Conservation (phyloP, 2,113 vertebrate species). For the Neofelis nebulosa region DNA sequence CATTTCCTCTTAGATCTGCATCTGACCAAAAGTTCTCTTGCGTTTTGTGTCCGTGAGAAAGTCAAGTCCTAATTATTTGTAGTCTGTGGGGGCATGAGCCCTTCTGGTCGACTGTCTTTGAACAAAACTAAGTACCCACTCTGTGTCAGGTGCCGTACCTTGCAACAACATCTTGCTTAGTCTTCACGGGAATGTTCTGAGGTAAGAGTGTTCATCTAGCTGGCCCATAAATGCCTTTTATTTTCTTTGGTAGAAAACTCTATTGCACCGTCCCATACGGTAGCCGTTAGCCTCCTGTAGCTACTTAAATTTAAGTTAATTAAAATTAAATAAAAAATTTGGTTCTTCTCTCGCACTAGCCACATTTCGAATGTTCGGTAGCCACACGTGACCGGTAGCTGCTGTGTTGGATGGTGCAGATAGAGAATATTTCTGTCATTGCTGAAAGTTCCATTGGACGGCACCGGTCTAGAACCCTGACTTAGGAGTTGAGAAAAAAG, state of each 20-base stretch:
- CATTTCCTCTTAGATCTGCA: background rate
- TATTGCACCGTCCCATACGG: background rate
- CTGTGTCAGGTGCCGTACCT: background rate
- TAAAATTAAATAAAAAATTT: background rate
- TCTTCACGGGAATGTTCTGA: background rate
- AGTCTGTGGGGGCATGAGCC: background rate
- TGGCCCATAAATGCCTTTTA: background rate
- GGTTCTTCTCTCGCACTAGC: background rate
- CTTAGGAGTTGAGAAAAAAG: background rate
- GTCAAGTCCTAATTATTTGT: background rate
- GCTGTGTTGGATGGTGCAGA: background rate
- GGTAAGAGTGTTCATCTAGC: background rate
- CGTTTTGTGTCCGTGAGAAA: background rate
- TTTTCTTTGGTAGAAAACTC: constrained; percentile 17
- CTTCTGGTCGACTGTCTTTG: background rate
- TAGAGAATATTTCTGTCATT: background rate
- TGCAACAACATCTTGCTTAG: background rate
- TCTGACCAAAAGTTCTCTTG: background rate
- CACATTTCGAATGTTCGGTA: background rate
- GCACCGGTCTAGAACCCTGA: background rate
- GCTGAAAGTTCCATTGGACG: background rate
- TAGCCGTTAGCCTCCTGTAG: background rate
- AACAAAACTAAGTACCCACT: background rate
- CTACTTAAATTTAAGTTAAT: constrained; percentile 23
- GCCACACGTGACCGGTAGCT: background rate